Evolutionary conservation across 2,797 vertebrate genomes (phyloP), one percentile per base, ranked within the genome.

Genomic region (Sebastiscus tertius): DNA sequence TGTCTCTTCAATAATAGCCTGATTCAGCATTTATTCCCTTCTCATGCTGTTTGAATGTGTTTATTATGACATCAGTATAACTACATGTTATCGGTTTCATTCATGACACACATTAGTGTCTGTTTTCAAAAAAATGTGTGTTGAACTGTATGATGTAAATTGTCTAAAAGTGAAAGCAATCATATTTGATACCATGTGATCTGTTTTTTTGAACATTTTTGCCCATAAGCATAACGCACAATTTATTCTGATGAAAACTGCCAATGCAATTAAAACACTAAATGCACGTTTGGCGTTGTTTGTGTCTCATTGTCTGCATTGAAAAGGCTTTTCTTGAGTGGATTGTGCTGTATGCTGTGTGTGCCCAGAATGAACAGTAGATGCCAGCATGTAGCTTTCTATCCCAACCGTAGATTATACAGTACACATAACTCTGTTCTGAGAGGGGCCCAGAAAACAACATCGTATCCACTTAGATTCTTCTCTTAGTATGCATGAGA

Each of bases 251-350:
- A 80, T 82, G 26, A 55, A 81, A 77, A 64, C 39, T 83, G n/a
- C 49, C 46, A 26, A 52, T 86, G 55, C 70, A 85, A 67, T 87
- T 89, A 92, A 93, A 94, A 85, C 78, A 88, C 70, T 89, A 80
- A 52, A 80, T 62, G 3, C 26, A 34, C 5, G 2, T 36, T 31
- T 74, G 22, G 18, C 63, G 65, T 65, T 66, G 42, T 65, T 58
- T 26, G 54, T 74, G 31, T 75, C 42, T 69, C 26, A n/a, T 66
- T 78, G 9, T 22, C 20, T 49, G 5, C 18, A 13, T 5, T 65
- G 5, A 27, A 63, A 72, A 62, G 36, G 14, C 12, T 56, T 71
- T 46, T 60, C 1, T 12, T 46, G 7, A 24, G 12, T 7, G 8
- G 11, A 8, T 7, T 24, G 13, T 12, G 12, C 22, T 34, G 26